A percentile compares a stretch with the other conserved stretches of the same genome.
These are phyloP conservation scores for Smittia sp. DNA, from an alignment of 2,888 invertebrate species.

Conservation along the genomic window DNA sequence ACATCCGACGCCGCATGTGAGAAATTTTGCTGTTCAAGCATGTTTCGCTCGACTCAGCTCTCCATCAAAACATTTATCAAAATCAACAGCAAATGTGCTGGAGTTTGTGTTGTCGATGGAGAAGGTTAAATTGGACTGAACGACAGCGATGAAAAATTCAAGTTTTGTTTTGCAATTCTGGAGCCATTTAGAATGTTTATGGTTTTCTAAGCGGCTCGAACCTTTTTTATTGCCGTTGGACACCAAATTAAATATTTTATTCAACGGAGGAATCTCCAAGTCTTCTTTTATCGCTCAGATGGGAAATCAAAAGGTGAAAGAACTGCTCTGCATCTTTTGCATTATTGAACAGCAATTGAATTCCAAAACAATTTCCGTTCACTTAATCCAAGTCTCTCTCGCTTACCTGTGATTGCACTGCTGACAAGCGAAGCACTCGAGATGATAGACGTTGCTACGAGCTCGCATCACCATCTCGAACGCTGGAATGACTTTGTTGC, in stretches of 20 bases:
- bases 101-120: neutral
- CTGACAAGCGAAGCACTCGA: slow-evolving; percentile 97
- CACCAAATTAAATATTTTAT: neutral
- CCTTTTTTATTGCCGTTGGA: neutral
- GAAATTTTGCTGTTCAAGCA: neutral
- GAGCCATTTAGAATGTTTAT: neutral
- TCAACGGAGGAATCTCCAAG: neutral
- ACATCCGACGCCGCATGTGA: neutral
- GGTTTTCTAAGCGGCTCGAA: neutral
- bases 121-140: slow-evolving; percentile 32
- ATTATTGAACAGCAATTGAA: slow-evolving; percentile 15
- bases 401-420: slow-evolving; percentile 95
- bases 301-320: slow-evolving; percentile 39
- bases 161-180: neutral
- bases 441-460: slow-evolving; percentile 92
- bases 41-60: neutral
- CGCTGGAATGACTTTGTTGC: slow-evolving; percentile 96
- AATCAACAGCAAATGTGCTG: slow-evolving; percentile 18
- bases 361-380: slow-evolving; percentile 19
- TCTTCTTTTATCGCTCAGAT: slow-evolving; percentile 31
- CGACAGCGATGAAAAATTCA: slow-evolving; percentile 32
- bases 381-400: neutral
- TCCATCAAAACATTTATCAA: neutral
- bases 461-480: slow-evolving; percentile 99
- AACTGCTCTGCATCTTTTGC: neutral